These are phyloP conservation scores for Cephalopholis sonnerati DNA, from an alignment of 2,113 vertebrate genomes.

Conservation along the genomic window DNA sequence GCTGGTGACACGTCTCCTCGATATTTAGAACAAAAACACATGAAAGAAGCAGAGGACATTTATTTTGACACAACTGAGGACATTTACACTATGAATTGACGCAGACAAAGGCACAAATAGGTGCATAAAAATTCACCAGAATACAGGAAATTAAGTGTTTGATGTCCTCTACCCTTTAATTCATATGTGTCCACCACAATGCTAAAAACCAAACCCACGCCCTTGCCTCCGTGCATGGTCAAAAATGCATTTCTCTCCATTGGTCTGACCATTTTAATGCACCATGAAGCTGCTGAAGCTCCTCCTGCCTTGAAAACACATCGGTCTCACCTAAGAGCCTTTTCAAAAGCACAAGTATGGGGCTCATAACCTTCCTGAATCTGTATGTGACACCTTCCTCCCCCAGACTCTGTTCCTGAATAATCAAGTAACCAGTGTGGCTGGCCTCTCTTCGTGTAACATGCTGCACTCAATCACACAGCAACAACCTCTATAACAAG, in stretches of 20 bases:
- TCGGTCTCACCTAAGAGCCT: slow-evolving; percentile 4
- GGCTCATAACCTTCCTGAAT: slow-evolving; percentile 21
- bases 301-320: slow-evolving; percentile 1
- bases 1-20: too few relatives aligned
- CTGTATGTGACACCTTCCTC: slow-evolving; percentile 19
- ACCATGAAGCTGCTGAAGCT: not conserved
- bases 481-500: slow-evolving; percentile 12
- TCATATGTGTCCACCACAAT: too few relatives aligned
- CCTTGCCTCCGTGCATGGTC: not conserved
- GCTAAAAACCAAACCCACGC: too few relatives aligned
- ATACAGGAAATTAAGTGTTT: too few relatives aligned
- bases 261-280: not conserved
- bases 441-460: slow-evolving; percentile 14
- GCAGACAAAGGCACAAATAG: too few relatives aligned
- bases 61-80: too few relatives aligned
- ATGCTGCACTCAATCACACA: slow-evolving; percentile 31
- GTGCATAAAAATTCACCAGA: too few relatives aligned
- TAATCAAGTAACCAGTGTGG: slow-evolving; percentile 11
- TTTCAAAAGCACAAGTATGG: slow-evolving; percentile 7
- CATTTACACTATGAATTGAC: too few relatives aligned
- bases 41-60: too few relatives aligned
- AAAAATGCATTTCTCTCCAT: not conserved
- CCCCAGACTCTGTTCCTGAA: not conserved
- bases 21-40: too few relatives aligned
- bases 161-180: too few relatives aligned